Conservation (phyloP, 2,113 vertebrate genomes). For the Eulacestoma nigropectus region DNA sequence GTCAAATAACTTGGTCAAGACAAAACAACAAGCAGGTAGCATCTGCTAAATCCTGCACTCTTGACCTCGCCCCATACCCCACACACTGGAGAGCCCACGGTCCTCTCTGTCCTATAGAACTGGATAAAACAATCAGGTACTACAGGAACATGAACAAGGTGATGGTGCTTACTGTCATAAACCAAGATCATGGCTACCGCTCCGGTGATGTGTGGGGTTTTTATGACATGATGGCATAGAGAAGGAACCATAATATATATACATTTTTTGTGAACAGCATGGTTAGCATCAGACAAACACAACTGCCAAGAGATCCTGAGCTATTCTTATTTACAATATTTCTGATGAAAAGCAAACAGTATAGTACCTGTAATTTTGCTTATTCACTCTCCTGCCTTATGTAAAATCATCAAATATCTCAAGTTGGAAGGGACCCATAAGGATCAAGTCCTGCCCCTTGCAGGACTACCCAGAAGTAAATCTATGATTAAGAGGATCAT, state of each 20-base stretch:
- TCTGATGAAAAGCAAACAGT: not conserved
- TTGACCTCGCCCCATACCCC: not conserved
- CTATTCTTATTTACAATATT: not conserved
- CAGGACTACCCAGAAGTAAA: not conserved
- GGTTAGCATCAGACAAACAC: not conserved
- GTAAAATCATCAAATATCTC: not conserved
- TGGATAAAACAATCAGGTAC: not conserved
- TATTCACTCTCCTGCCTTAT: not conserved
- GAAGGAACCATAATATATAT: not conserved
- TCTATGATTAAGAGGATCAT: not conserved
- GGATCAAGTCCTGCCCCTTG: not conserved
- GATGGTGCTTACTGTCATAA: not conserved
- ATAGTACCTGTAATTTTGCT: not conserved
- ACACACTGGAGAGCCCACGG: fast-evolving
- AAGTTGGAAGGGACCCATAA: not conserved
- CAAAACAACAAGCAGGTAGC: not conserved
- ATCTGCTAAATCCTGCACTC: not conserved
- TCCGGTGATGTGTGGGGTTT: not conserved
- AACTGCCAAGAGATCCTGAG: not conserved
- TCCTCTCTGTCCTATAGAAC: not conserved
- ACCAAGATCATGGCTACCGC: not conserved
- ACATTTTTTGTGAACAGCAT: not conserved
- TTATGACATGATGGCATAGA: not conserved
- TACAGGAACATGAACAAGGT: not conserved
- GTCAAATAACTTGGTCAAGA: not conserved